A percentile compares a stretch with the other conserved stretches of the same genome.
Evolutionary conservation across 2,113 vertebrate genomes (phyloP).

Genomic region (Callocephalon fimbriatum): DNA sequence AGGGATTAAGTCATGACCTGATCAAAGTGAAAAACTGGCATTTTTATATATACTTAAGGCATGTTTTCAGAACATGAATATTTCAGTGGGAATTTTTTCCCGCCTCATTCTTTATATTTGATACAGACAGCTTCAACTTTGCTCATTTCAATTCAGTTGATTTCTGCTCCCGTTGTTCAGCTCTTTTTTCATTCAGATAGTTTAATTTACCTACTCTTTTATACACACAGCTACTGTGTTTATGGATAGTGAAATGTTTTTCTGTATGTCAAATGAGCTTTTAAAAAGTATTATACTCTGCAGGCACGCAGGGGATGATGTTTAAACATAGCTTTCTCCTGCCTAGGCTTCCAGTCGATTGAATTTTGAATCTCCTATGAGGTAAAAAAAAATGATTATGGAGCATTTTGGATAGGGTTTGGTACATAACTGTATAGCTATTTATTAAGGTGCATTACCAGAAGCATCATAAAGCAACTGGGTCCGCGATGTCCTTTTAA

Average conservation of each 20-base stretch:
- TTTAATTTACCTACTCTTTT: constrained; percentile 57
- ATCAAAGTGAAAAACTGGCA: constrained; percentile 33
- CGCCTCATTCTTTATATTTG: neutral
- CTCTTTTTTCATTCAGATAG: constrained; percentile 64
- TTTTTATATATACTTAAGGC: neutral
- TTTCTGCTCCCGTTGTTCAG: neutral
- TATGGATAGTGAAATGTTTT: constrained; percentile 56
- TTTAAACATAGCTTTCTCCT: constrained; percentile 76
- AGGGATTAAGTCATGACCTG: constrained; percentile 51
- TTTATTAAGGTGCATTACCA: constrained; percentile 1
- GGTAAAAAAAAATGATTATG: constrained; percentile 68
- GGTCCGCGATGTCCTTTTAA: neutral
- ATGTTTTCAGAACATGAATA: constrained; percentile 47
- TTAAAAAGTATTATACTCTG: constrained; percentile 68
- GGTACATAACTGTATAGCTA: constrained; percentile 17
- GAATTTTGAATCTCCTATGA: constrained; percentile 72
- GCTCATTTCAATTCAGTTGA: constrained; percentile 36
- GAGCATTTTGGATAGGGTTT: constrained; percentile 58
- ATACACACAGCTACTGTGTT: constrained; percentile 58
- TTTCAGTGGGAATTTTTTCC: constrained; percentile 30
- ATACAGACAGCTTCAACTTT: neutral
- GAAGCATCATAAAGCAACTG: neutral
- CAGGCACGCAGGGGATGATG: constrained; percentile 65
- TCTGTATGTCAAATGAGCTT: constrained; percentile 61
- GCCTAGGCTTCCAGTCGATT: constrained; percentile 56